These are phyloP conservation scores for Pollicipes pollicipes DNA, from an alignment of 1,140 invertebrate genomes.

Conservation along the genomic window DNA sequence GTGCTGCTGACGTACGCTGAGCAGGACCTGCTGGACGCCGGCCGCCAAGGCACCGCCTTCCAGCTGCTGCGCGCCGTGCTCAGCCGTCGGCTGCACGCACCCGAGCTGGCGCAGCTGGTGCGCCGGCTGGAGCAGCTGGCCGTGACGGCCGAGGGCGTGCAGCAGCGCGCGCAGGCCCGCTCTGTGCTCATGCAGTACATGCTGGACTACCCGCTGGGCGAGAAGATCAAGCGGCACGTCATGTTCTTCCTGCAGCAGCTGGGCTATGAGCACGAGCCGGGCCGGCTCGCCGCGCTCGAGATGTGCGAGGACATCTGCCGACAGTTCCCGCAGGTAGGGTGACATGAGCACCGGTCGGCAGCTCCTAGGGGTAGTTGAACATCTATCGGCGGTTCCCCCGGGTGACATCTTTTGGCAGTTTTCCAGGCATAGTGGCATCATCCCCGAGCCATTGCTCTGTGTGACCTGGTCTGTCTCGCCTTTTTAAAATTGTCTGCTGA, in stretches of 20 bases:
- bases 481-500: too few relatives aligned
- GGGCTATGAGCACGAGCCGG: constrained; percentile 27
- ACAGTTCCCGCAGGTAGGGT: neutral
- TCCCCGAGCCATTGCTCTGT: too few relatives aligned
- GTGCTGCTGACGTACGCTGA: constrained; percentile 36
- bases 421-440: too few relatives aligned
- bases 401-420: too few relatives aligned
- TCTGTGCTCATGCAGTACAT: constrained; percentile 28
- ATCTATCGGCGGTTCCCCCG: too few relatives aligned
- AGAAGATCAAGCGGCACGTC: constrained; percentile 25
- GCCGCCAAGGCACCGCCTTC: constrained; percentile 36
- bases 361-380: too few relatives aligned
- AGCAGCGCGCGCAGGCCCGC: constrained; percentile 21
- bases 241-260: constrained; percentile 33
- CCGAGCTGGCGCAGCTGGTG: neutral
- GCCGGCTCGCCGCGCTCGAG: neutral
- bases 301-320: neutral
- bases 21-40: constrained; percentile 34
- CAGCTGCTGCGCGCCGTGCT: constrained; percentile 26
- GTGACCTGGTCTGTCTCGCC: too few relatives aligned
- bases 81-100: neutral
- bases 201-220: constrained; percentile 31
- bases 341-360: too few relatives aligned
- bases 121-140: neutral
- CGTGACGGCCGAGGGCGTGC: neutral